phyloP scores from a whole-genome alignment of 2,113 vertebrate species.

The Agelaius tricolor region DNA sequence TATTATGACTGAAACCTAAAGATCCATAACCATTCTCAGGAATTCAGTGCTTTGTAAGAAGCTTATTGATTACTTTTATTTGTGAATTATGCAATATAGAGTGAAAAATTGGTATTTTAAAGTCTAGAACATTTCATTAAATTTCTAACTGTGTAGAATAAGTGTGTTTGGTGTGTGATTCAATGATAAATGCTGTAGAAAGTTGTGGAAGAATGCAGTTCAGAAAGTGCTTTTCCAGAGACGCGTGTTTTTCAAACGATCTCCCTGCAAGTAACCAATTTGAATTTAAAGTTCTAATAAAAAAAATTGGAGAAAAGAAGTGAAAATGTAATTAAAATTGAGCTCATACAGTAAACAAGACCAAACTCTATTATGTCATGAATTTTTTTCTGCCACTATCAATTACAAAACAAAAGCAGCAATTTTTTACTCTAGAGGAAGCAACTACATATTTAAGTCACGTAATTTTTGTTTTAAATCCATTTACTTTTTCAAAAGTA shows the following conservation, averaged over 20 bases:
- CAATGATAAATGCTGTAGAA: neutral
- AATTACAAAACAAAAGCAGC: neutral
- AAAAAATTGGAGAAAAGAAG: neutral
- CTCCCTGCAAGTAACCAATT: neutral
- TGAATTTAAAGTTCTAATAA: neutral
- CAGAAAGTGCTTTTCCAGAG: neutral
- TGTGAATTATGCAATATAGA: neutral
- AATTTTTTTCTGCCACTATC: neutral
- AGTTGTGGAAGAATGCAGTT: neutral
- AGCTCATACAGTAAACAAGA: neutral
- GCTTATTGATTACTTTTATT: neutral
- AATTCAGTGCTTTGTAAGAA: neutral
- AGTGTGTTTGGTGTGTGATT: neutral
- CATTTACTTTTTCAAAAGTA: neutral
- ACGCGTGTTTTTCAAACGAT: rapidly evolving
- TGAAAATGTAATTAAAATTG: neutral
- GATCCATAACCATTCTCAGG: neutral
- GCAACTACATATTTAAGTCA: neutral
- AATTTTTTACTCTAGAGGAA: neutral
- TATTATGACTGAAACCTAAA: neutral
- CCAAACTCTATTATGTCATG: neutral
- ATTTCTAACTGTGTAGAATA: neutral
- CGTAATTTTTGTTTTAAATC: neutral
- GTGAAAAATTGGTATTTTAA: neutral
- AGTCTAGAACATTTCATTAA: neutral